Evolutionary conservation across 53 echinoderm and acorn worm species (phyloP), one percentile per base, ranked within the genome.

Genomic region (Holothuria leucospilota): DNA sequence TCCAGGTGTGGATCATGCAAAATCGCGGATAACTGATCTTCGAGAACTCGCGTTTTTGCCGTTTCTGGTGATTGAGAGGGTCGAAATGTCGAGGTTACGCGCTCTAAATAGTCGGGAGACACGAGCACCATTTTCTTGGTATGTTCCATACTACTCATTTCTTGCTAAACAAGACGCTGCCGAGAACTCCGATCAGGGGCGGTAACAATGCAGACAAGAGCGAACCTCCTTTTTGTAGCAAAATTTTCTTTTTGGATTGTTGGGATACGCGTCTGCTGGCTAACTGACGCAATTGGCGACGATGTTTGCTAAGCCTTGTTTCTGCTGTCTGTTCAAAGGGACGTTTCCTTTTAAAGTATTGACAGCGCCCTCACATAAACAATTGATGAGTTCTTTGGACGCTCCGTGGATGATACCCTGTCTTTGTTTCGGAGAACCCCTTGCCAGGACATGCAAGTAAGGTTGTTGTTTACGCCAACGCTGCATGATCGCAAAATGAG

Each of bases 361-460:
- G n/a, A n/a, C n/a, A n/a, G n/a, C n/a, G n/a, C n/a, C n/a, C n/a
- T n/a, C n/a, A n/a, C n/a, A n/a, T 1, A 94, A 51, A 64, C 86
- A 85, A 28, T 75, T 87, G 13, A 96, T 52, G 16, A 91, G 69
- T 9, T 91, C 87, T 39, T 86, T 87, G 29, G 86, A 70, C 12
- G 96, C 90, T 41, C 90, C 92, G 59, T 93, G 77, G 92, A 93
- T 74, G 86, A 21, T 42, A 86, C n/a, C n/a, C n/a, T n/a, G 20
- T n/a, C n/a, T n/a, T n/a, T n/a, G n/a, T n/a, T n/a, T n/a, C n/a
- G n/a, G n/a, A n/a, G n/a, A n/a, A n/a, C 92, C 90, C 78, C 64
- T 66, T 2, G 88, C 92, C 20, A 92, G 64, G 2, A 92, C 90
- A 18, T 88, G 85, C 1, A 92, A 63, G 60, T 90, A 92, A 39